Percentiles rank a stretch among this genome's conserved stretches.
Evolutionary conservation across 1,140 invertebrate species (phyloP).

Genomic region (Drosophila kohkoa): DNA sequence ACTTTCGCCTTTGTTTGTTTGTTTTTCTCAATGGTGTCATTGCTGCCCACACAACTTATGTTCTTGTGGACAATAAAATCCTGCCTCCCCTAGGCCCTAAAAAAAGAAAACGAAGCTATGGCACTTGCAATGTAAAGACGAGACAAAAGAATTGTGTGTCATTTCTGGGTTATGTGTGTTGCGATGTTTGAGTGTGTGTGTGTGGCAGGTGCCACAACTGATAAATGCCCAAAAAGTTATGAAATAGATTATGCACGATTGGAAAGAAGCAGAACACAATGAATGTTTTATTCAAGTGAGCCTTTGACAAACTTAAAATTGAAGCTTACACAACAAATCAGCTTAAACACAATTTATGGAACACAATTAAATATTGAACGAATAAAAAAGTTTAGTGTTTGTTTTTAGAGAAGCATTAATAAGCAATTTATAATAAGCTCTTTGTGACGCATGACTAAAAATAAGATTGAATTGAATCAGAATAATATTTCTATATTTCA

Average conservation of each 20-base stretch:
- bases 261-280: background rate
- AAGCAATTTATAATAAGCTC: too few species aligned
- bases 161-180: constrained; percentile 40
- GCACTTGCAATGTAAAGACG: constrained; percentile 25
- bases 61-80: constrained; percentile 3
- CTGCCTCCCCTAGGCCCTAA: background rate
- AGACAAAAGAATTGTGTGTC: constrained; percentile 27
- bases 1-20: constrained; percentile 38
- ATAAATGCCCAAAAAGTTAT: constrained; percentile 35
- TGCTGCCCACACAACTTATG: constrained; percentile 11
- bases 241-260: constrained; percentile 30
- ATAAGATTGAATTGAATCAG: too few species aligned
- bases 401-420: too few species aligned
- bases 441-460: too few species aligned
- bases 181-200: constrained; percentile 7
- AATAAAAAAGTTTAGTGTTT: too few species aligned
- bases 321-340: background rate
- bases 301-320: background rate
- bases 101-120: background rate
- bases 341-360: background rate
- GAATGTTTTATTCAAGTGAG: background rate
- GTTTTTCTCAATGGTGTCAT: constrained; percentile 14
- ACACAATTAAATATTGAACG: background rate
- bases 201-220: constrained; percentile 19
- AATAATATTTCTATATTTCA: too few species aligned